These are phyloP conservation scores for Muricea muricata DNA, from an alignment of 92 coral and sea anemone species.

Conservation along the genomic window DNA sequence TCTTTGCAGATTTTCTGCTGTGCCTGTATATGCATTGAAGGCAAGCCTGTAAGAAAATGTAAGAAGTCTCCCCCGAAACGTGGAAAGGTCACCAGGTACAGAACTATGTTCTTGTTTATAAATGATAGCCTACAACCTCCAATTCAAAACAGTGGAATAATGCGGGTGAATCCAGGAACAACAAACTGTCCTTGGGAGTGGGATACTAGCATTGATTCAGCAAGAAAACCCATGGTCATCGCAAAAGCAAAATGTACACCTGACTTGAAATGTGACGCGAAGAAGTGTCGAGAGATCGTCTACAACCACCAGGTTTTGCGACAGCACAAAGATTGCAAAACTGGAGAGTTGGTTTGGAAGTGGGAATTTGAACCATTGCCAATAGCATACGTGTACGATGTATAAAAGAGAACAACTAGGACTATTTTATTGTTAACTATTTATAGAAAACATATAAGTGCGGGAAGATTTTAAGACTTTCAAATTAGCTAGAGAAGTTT, in stretches of 20 bases:
- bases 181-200: constrained; percentile 64
- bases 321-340: constrained; percentile 40
- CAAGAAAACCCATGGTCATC: constrained; percentile 49
- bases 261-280: constrained; percentile 36
- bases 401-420: neutral
- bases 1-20: too few relatives aligned
- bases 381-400: constrained; percentile 50
- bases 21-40: neutral
- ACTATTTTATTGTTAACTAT: neutral
- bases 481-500: too few relatives aligned
- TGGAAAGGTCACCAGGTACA: neutral
- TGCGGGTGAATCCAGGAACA: constrained; percentile 1
- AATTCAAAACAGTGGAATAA: neutral
- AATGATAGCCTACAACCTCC: neutral
- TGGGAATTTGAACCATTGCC: constrained; percentile 42
- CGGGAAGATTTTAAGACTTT: too few relatives aligned
- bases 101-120: constrained; percentile 6
- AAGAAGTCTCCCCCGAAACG: neutral
- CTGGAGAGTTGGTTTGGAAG: constrained; percentile 67
- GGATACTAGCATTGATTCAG: constrained; percentile 40
- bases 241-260: constrained; percentile 63
- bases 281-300: constrained; percentile 43
- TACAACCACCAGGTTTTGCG: constrained; percentile 57
- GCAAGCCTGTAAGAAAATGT: neutral
- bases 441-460: too few relatives aligned